Base-by-base conservation (phyloP, 2,888 invertebrate species). In the Cremastinae sp. region DNA sequence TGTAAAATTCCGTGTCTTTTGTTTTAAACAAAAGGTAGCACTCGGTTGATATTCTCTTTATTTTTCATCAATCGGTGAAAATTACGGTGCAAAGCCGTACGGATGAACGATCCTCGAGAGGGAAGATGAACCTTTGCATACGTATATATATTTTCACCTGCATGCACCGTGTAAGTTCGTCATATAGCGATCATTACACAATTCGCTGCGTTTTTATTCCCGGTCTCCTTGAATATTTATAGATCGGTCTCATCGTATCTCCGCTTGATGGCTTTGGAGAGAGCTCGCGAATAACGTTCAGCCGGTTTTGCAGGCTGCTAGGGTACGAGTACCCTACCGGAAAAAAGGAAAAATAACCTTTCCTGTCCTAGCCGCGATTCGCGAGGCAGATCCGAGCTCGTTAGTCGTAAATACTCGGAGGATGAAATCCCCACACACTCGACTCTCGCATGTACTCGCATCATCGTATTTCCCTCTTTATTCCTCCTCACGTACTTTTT, bases 191-290 rank as follows among this genome's bases (percentile, higher is more conserved):
- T 65, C 43, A 65, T 65, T 65, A 54, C 54, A 54, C 54, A 43
- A 54, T 43, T 7, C 43, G 16, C 43, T 10, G 18, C 14, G 43
- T 54, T 65, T 65, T 54, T 65, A 64, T 43, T 14, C 20, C 43
- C 16, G 12, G 41, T n/a, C 20, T 62, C 38, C 36, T 64, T 64
- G 64, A 64, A 64, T 64, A 64, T 64, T 64, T 51, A 64, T 64
- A 36, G 20, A 62, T 4, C 28, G 28, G 5, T 28, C 38, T 12
- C 34, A 20, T n/a, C n/a, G n/a, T n/a, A n/a, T 51, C 64, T 20
- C 20, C 38, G 18, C 20, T 3, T 28, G 28, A 53, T 62, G 20
- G 47, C 16, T 64, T 51, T 62, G 20, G 28, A 18, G 49, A 62
- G 28, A 28, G 28, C 5, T 43, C 14, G 14, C 8, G 9, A n/a